These are phyloP conservation scores for Metallyticus violacea DNA, from an alignment of 2,888 invertebrate species.

Conservation along the genomic window DNA sequence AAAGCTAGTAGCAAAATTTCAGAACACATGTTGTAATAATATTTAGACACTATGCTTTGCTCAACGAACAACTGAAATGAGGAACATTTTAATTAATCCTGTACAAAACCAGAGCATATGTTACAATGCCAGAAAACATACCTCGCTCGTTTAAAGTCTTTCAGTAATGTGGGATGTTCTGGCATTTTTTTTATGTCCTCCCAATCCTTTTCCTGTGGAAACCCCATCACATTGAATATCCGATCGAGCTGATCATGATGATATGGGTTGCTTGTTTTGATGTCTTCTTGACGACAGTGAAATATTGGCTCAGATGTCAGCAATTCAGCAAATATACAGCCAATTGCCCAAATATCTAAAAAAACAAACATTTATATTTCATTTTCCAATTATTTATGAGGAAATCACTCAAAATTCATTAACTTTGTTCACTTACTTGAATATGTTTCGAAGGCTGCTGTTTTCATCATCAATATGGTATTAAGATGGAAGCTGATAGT, in stretches of 20 bases:
- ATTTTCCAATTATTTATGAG: too few relatives aligned
- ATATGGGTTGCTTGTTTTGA: slow-evolving; percentile 98
- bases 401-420: too few relatives aligned
- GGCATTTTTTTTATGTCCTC: slow-evolving; percentile 99
- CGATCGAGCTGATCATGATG: slow-evolving; percentile 96
- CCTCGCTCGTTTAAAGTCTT: slow-evolving; percentile 95
- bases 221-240: slow-evolving; percentile 99
- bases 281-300: slow-evolving; percentile 98
- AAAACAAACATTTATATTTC: slow-evolving; percentile 33
- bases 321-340: slow-evolving; percentile 98
- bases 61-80: too few relatives aligned
- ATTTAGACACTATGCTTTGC: too few relatives aligned
- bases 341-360: slow-evolving; percentile 97
- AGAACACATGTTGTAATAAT: too few relatives aligned
- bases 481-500: too few relatives aligned
- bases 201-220: slow-evolving; percentile 96
- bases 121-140: slow-evolving; percentile 48
- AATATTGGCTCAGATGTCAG: slow-evolving; percentile 98
- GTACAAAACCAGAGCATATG: too few relatives aligned
- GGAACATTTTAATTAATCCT: too few relatives aligned
- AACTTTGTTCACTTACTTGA: too few relatives aligned
- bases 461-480: too few relatives aligned
- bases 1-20: too few relatives aligned
- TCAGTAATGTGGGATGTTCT: slow-evolving; percentile 90
- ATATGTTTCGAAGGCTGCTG: too few relatives aligned